These are phyloP conservation scores for Phalloptychus januarius DNA, from an alignment of 2,797 vertebrate species.

Conservation along the genomic window DNA sequence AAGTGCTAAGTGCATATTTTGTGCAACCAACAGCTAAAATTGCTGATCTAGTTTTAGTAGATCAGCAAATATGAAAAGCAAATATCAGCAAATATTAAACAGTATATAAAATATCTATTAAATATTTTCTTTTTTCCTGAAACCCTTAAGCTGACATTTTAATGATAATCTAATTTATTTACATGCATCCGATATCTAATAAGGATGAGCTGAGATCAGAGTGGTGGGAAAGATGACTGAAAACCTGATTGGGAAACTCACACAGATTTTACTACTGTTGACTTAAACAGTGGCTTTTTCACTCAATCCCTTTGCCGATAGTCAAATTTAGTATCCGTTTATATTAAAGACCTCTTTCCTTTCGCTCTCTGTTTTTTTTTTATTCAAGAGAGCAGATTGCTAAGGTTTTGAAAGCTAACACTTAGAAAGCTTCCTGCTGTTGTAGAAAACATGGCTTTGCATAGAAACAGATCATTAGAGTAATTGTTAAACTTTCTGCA, in stretches of 20 bases:
- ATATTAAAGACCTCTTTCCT: constrained; percentile 9
- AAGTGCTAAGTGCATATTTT: neutral
- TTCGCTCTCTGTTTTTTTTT: constrained; percentile 7
- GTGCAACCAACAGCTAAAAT: neutral
- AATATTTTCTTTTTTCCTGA: neutral
- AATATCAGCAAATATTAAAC: neutral
- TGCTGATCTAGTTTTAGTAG: neutral
- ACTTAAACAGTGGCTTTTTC: neutral
- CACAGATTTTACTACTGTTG: no score
- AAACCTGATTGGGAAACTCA: no score
- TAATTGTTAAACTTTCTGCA: neutral
- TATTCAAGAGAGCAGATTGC: constrained; percentile 15
- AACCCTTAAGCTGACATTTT: neutral
- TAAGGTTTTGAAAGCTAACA: constrained; percentile 21
- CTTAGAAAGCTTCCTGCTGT: constrained; percentile 20
- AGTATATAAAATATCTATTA: neutral
- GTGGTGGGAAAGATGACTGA: no score
- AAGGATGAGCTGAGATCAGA: neutral
- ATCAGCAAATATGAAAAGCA: neutral
- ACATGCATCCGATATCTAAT: neutral
- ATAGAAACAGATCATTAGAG: constrained; percentile 16
- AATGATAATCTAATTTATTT: neutral
- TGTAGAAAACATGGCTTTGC: constrained; percentile 34
- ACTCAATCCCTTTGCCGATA: constrained; percentile 7
- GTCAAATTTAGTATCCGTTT: constrained; percentile 20